A percentile compares a stretch with the other conserved stretches of the same genome.
Evolutionary conservation across 2,113 vertebrate species (phyloP).

Genomic region (Hiodon tergisus): DNA sequence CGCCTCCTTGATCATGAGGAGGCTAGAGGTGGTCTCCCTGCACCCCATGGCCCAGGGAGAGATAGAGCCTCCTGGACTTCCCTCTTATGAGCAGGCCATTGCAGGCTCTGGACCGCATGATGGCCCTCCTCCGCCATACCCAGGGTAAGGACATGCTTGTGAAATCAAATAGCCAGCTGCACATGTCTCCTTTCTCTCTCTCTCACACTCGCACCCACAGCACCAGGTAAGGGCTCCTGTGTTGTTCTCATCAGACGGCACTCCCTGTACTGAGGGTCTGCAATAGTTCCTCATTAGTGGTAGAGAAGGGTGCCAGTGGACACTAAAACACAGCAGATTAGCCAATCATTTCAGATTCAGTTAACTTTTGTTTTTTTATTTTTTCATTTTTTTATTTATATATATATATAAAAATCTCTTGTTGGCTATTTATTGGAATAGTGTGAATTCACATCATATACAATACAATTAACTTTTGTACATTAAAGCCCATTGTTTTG

Average conservation of each 20-base stretch:
- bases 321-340: not conserved
- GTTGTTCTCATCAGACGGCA: too few relatives aligned
- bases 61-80: conserved; percentile 44
- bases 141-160: not conserved
- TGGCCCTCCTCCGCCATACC: conserved; percentile 17
- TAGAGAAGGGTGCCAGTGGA: not conserved
- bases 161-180: not conserved
- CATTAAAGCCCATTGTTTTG: not conserved
- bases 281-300: not conserved
- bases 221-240: not conserved
- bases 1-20: conserved; percentile 53
- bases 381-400: not conserved
- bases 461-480: not conserved
- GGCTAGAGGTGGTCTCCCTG: conserved; percentile 55
- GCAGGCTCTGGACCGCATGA: conserved; percentile 12
- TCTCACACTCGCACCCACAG: not conserved
- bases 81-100: conserved; percentile 66
- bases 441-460: too few relatives aligned
- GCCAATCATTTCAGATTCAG: not conserved
- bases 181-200: not conserved
- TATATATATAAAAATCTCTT: too few relatives aligned
- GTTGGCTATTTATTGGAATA: too few relatives aligned
- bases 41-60: conserved; percentile 29
- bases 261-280: not conserved
- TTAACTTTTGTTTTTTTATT: not conserved